Conservation (phyloP, 2,888 invertebrate species). For the Griposia aprilina region DNA sequence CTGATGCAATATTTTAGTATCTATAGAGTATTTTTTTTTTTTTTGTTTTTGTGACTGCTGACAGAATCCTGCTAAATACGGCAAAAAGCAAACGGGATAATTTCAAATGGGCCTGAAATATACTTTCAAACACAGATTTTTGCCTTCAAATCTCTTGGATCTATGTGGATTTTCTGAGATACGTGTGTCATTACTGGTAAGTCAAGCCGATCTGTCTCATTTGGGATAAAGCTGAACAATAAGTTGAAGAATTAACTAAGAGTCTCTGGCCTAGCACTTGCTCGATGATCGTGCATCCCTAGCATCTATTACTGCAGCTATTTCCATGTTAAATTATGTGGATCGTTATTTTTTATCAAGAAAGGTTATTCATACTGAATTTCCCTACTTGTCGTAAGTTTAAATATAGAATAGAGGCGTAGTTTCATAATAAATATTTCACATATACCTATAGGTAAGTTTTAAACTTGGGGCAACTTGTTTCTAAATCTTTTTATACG, state of each 20-base stretch:
- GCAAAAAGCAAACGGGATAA: not conserved
- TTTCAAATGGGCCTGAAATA: not conserved
- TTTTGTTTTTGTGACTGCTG: not conserved
- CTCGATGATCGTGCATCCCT: slow-evolving; percentile 60
- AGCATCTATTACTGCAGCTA: slow-evolving; percentile 53
- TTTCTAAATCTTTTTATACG: not conserved
- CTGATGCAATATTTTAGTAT: not conserved
- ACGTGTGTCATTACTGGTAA: slow-evolving; percentile 12
- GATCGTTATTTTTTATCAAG: slow-evolving; percentile 47
- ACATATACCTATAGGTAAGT: not conserved
- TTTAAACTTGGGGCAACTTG: not conserved
- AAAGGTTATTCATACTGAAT: slow-evolving; percentile 38
- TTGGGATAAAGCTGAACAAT: slow-evolving; percentile 17
- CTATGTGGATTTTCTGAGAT: not conserved
- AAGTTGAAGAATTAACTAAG: slow-evolving; percentile 31
- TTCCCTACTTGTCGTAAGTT: not conserved
- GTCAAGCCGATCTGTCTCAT: slow-evolving; percentile 15
- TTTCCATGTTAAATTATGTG: slow-evolving; percentile 58
- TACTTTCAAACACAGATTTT: not conserved
- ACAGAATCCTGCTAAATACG: not conserved
- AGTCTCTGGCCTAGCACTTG: slow-evolving; percentile 64
- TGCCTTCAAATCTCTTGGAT: not conserved
- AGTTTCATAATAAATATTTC: not conserved
- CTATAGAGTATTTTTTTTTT: slow-evolving; percentile 1
- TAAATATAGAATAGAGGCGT: not conserved